Conservation (phyloP, 1,140 invertebrate genomes). For the Papilio xuthus region DNA sequence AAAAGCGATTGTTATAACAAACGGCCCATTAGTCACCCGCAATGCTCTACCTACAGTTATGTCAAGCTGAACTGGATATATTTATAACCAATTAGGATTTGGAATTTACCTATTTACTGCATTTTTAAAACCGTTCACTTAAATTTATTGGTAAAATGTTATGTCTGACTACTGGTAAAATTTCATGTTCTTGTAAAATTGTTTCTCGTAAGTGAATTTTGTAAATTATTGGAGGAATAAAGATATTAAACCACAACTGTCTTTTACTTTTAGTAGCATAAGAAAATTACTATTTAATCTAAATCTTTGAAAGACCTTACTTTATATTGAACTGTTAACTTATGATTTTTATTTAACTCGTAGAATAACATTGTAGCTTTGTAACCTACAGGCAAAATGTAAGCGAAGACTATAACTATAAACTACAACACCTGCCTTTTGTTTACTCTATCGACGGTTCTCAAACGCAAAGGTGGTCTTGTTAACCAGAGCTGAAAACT, state of each 20-base stretch:
- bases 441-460: conserved; percentile 28
- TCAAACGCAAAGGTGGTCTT: conserved; percentile 26
- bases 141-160: no score
- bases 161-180: no score
- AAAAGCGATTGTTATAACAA: conserved; percentile 52
- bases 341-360: background rate
- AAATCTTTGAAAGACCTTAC: background rate
- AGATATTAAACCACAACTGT: no score
- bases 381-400: background rate
- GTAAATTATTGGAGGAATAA: no score
- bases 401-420: background rate
- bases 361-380: background rate
- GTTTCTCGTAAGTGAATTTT: no score
- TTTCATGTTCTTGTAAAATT: no score
- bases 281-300: no score
- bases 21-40: conserved; percentile 45
- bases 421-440: background rate
- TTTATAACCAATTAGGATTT: conserved; percentile 16
- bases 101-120: background rate
- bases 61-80: conserved; percentile 21
- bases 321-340: background rate
- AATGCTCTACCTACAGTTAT: conserved; percentile 41
- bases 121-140: background rate
- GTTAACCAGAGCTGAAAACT: background rate
- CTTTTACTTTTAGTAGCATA: no score